Evolutionary conservation across 2,113 vertebrate genomes (phyloP), one percentile per base, ranked within the genome.

Genomic region (Xiphophorus maculatus): DNA sequence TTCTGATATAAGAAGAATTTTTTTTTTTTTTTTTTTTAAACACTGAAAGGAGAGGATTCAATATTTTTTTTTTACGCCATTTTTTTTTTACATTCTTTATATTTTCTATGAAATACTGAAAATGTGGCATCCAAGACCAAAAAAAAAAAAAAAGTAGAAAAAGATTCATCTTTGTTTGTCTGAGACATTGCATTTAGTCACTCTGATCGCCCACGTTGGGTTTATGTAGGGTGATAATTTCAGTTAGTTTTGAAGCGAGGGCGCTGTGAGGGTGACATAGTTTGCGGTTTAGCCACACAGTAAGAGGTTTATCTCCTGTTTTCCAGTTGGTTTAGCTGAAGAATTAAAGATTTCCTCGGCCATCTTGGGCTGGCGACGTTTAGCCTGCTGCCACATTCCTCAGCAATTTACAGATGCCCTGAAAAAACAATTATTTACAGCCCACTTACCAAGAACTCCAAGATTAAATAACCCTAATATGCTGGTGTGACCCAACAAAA

Each of bases 1-100:
- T 67, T 27, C 9, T 69, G 25, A 7, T 69, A 85, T 61, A 61
- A 66, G 58, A 19, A 63, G 0, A 71, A 65, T 35, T 10, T 37
- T 12, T 11, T 30, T 3, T n/a, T n/a, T 33, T 33, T 33, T 7
- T 37, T 28, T 76, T 61, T 78, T 73, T 74, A 67, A 30, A 19
- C 64, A 54, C 19, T 33, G 11, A 69, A 73, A 71, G 42, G 15
- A 25, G 29, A 22, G 1, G 25, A 58, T 58, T 58, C 5, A 58
- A 58, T 3, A 25, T 1, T 2, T 8, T 51, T 51, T 5, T 51
- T 51, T 51, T 51, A 8, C 17, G n/a, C 19, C 40, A 3, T 42
- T 42, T 42, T 42, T 42, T 42, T 40, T 40, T 58, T 4, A 25
- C 17, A 58, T 10, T 28, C 27, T 9, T 22, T 19, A 35, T 9